Evolutionary conservation across 2,113 vertebrate species (phyloP), one percentile per base, ranked within the genome.

Genomic region (Tachuris rubrigastra): DNA sequence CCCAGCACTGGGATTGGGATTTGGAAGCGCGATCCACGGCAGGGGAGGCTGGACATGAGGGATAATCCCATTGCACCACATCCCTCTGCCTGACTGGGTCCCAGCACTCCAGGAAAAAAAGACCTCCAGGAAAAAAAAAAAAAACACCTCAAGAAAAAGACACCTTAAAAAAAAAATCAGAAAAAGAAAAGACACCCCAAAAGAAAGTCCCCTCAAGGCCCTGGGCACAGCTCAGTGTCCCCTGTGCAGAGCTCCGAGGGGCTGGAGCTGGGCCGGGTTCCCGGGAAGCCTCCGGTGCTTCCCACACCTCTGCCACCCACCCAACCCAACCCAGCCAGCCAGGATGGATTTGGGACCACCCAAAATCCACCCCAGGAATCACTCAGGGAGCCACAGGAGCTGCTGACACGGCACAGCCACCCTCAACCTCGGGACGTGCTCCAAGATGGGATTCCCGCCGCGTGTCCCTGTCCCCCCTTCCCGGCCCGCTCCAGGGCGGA

Each of bases 31-130:
- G 12, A 12, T 4, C 19, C 39, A 30, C 7, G 39, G 59, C 42
- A 24, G 39, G 49, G 58, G 15, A 7, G 50, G 27, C 53, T 18
- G 80, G n/a, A n/a, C 37, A 11, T 41, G 17, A 44, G 46, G 55
- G 27, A n/a, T 33, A 47, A 2, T 2, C 8, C 35, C 2, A 0
- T 16, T 2, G 22, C n/a, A 8, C 20, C 41, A 1, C 1, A 1
- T 19, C 74, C 42, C 44, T 46, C 19, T 33, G 84, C 21, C n/a
- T 5, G 9, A 8, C 49, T 8, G 46, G 35, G 31, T 13, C 33
- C 39, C 11, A 2, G 65, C 9, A 10, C 62, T 28, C 30, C 5
- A 2, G 7, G 47, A 4, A n/a, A 37, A 72, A 69, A 22, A 42
- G 10, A 21, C 24, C 16, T 23, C 21, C 21, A 14, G 5, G 31